Conservation (phyloP, 2,888 invertebrate species). For the Stenolophus ochropezus region DNA sequence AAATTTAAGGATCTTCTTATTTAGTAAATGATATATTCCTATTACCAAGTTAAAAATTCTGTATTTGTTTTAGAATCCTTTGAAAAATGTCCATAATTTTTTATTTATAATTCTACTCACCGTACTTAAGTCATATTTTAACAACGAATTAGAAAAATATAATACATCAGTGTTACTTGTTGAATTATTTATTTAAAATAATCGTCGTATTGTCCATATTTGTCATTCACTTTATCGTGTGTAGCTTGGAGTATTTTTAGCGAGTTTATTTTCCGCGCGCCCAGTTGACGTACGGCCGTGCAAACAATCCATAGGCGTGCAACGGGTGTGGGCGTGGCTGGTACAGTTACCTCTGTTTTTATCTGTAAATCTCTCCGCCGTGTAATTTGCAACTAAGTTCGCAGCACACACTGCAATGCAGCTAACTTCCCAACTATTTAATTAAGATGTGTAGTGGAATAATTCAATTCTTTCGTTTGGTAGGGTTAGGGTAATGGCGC, state of each 20-base stretch:
- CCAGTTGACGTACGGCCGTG: constrained; percentile 4
- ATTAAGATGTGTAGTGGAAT: constrained; percentile 44
- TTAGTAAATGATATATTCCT: too few relatives aligned
- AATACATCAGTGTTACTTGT: too few relatives aligned
- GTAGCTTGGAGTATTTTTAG: neutral
- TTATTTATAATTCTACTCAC: too few relatives aligned
- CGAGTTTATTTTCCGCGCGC: neutral
- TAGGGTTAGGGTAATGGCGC: constrained; percentile 16
- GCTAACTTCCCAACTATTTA: constrained; percentile 36
- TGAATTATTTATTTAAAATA: neutral
- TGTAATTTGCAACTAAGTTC: constrained; percentile 48
- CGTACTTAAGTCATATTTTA: too few relatives aligned
- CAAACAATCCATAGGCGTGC: neutral
- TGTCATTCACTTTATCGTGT: neutral
- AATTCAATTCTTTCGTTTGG: constrained; percentile 49
- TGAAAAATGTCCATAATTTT: too few relatives aligned
- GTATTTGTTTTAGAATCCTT: too few relatives aligned
- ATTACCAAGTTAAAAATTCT: too few relatives aligned
- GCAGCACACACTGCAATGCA: constrained; percentile 41
- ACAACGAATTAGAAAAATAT: too few relatives aligned
- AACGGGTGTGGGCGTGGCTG: neutral
- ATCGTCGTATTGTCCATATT: neutral
- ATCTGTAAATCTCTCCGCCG: constrained; percentile 32
- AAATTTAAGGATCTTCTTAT: too few relatives aligned
- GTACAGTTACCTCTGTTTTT: constrained; percentile 16